phyloP scores from a whole-genome alignment of 2,888 invertebrate species.

The Sylvicola fuscatus region DNA sequence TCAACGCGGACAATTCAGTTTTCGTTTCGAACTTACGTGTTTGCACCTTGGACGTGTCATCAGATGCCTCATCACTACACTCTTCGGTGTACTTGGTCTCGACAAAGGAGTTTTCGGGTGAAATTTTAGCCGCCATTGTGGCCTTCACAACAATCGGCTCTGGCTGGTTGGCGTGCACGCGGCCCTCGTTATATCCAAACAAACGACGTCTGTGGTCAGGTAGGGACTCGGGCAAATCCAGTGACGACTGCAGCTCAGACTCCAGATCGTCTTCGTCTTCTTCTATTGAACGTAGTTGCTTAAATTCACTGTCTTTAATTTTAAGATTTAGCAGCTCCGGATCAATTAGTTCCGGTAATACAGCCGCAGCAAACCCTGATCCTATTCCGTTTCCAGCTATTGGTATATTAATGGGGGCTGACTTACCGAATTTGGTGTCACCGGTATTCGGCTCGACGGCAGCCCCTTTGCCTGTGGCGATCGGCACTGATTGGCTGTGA shows the following conservation, averaged over 20 bases:
- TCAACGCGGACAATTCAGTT: too few species aligned
- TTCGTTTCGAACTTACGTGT: too few species aligned
- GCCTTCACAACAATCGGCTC: constrained; percentile 22
- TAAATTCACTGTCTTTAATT: constrained; percentile 15
- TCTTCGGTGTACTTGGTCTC: constrained; percentile 16
- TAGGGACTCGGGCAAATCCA: constrained; percentile 20
- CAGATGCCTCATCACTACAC: constrained; percentile 18
- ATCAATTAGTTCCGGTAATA: constrained; percentile 25
- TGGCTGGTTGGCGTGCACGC: too few species aligned
- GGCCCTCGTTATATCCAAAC: constrained; percentile 11
- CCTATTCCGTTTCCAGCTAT: constrained; percentile 26
- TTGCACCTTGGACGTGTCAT: constrained; percentile 10
- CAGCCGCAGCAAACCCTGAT: constrained; percentile 20
- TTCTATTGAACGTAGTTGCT: constrained; percentile 9
- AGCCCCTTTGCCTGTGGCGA: background rate
- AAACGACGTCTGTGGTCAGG: constrained; percentile 7
- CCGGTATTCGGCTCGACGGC: too few species aligned
- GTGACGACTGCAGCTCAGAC: constrained; percentile 14
- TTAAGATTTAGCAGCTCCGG: constrained; percentile 30
- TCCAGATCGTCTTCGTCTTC: constrained; percentile 5
- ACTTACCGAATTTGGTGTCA: constrained; percentile 28
- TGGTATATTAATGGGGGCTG: constrained; percentile 44
- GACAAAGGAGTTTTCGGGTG: constrained; percentile 22
- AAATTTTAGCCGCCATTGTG: constrained; percentile 21
- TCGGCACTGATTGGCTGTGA: constrained; percentile 6